These are phyloP conservation scores for Hippasteria phrygiana DNA, from an alignment of 53 echinoderm and acorn worm genomes.

Conservation along the genomic window DNA sequence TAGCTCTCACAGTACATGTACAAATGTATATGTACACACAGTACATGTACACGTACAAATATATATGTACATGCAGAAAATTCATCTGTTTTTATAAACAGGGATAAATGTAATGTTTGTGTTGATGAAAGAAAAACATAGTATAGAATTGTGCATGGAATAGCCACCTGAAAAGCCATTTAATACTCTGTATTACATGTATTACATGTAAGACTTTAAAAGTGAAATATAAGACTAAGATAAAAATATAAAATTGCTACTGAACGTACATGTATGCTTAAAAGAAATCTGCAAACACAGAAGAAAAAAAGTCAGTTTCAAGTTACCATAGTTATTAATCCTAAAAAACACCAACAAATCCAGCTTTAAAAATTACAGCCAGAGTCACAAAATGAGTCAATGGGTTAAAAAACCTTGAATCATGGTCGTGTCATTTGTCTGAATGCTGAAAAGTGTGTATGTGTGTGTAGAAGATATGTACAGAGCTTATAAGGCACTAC, in stretches of 20 bases:
- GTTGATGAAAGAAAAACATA: too few relatives aligned
- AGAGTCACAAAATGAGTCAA: background rate
- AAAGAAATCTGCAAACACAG: too few relatives aligned
- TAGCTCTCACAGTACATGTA: too few relatives aligned
- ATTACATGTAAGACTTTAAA: background rate
- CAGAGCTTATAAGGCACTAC: slow-evolving; percentile 58
- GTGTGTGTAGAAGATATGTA: slow-evolving; percentile 41
- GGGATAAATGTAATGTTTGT: too few relatives aligned
- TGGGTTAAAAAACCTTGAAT: background rate
- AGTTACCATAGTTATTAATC: background rate
- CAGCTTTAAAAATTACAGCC: background rate
- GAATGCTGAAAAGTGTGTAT: slow-evolving; percentile 6
- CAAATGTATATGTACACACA: too few relatives aligned
- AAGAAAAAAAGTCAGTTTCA: background rate
- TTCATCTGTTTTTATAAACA: too few relatives aligned
- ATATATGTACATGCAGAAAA: too few relatives aligned
- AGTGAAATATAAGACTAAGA: background rate
- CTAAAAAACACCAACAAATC: background rate
- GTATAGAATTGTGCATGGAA: background rate
- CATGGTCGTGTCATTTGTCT: background rate
- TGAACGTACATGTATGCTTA: too few relatives aligned
- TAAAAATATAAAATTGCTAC: background rate
- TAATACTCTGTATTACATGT: slow-evolving; percentile 23
- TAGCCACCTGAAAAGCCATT: slow-evolving; percentile 1
- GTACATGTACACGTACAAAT: too few relatives aligned